These are phyloP conservation scores for Trididemnum miniatum DNA, from an alignment of 23 tunicate genomes.

Conservation along the genomic window DNA sequence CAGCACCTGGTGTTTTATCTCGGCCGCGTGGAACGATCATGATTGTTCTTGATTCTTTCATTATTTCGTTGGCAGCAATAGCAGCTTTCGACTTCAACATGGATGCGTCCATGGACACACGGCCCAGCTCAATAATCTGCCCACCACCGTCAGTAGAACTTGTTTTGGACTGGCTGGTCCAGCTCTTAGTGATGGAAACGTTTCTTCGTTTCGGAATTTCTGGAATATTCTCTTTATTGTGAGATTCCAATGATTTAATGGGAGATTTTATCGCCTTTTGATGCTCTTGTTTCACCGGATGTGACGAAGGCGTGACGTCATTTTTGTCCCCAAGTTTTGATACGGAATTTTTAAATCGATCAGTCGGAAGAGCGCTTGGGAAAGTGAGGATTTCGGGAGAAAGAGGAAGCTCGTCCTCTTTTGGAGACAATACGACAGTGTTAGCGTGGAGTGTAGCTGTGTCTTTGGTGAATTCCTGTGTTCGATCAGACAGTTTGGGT, in stretches of 20 bases:
- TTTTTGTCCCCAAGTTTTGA: neutral
- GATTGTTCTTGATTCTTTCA: constrained; percentile 50
- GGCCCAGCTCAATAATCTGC: constrained; percentile 42
- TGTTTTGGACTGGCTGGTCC: neutral
- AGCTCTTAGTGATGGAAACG: neutral
- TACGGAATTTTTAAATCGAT: neutral
- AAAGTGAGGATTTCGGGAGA: constrained; percentile 4
- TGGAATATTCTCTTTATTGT: constrained; percentile 35
- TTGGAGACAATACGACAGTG: neutral
- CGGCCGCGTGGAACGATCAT: constrained; percentile 25
- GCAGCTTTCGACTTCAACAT: constrained; percentile 39
- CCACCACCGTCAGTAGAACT: neutral
- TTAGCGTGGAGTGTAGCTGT: constrained; percentile 14
- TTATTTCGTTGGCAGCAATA: constrained; percentile 51
- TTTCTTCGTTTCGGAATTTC: constrained; percentile 16
- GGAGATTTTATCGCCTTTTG: neutral
- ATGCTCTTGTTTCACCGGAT: neutral
- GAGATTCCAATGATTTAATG: neutral
- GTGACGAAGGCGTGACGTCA: neutral
- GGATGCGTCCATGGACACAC: constrained; percentile 39
- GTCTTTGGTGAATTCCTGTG: constrained; percentile 13
- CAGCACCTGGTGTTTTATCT: neutral
- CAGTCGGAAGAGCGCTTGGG: neutral
- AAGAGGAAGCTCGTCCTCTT: neutral
- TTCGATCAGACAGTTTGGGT: constrained; percentile 9